Conservation (phyloP, 2,888 invertebrate genomes). For the Oasisia sp. region DNA sequence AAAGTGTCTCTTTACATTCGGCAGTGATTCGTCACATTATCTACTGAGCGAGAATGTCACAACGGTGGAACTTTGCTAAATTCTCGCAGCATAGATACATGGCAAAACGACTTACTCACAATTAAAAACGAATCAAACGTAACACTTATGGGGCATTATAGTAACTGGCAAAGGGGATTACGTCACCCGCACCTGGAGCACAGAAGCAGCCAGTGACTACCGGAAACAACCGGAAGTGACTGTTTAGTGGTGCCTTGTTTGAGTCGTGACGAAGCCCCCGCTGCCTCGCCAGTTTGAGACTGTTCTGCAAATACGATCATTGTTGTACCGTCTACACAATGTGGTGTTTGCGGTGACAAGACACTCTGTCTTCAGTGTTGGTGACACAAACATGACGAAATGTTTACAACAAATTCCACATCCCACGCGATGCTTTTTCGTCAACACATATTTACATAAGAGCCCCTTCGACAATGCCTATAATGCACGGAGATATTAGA, state of each 20-base stretch:
- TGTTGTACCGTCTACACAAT: not conserved
- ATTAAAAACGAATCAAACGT: not conserved
- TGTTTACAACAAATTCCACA: not conserved
- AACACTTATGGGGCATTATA: not conserved
- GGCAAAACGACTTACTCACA: not conserved
- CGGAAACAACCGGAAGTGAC: not conserved
- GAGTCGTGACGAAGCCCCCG: conserved; percentile 1
- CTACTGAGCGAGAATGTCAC: not conserved
- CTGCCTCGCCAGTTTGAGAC: not conserved
- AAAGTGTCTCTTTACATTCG: not conserved
- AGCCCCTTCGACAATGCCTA: not conserved
- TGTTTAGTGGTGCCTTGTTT: not conserved
- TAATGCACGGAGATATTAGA: not conserved
- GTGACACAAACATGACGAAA: not conserved
- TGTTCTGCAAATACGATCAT: not conserved
- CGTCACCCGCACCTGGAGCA: not conserved
- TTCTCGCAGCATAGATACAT: not conserved
- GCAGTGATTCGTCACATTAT: not conserved
- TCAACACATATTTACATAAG: not conserved
- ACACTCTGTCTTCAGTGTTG: not conserved
- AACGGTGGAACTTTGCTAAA: not conserved
- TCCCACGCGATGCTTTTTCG: conserved; percentile 9
- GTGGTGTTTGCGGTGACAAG: not conserved
- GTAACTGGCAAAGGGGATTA: not conserved
- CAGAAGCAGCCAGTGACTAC: not conserved